These are phyloP conservation scores for Abrostola triplasia DNA, from an alignment of 2,888 invertebrate genomes.

Conservation along the genomic window DNA sequence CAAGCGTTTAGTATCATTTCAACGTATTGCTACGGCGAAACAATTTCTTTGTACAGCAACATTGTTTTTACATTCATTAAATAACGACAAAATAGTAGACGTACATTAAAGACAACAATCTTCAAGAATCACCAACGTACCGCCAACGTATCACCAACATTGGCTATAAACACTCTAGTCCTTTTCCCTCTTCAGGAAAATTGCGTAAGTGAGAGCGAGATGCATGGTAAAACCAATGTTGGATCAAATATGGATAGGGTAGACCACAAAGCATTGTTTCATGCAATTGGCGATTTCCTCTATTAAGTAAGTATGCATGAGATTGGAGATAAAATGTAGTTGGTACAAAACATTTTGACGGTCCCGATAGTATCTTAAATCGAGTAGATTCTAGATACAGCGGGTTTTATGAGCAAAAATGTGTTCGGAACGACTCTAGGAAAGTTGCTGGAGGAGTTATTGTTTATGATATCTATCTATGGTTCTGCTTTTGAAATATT, in stretches of 20 bases:
- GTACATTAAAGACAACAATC: constrained; percentile 61
- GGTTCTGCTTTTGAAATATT: neutral
- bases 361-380: constrained; percentile 63
- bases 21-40: constrained; percentile 45
- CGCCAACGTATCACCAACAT: constrained; percentile 39
- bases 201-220: constrained; percentile 17
- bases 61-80: constrained; percentile 57
- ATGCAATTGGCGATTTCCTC: constrained; percentile 85
- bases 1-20: constrained; percentile 47
- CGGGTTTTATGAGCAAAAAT: constrained; percentile 50
- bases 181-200: constrained; percentile 1
- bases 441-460: constrained; percentile 29
- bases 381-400: constrained; percentile 53
- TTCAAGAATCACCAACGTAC: constrained; percentile 43
- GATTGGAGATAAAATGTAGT: constrained; percentile 77
- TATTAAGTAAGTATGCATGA: constrained; percentile 76
- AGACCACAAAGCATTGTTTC: constrained; percentile 69
- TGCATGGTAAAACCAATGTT: constrained; percentile 41
- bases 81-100: constrained; percentile 59
- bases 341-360: constrained; percentile 83
- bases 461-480: constrained; percentile 17
- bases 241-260: constrained; percentile 44
- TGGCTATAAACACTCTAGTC: constrained; percentile 6
- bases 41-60: constrained; percentile 48
- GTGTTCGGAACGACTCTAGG: constrained; percentile 27